phyloP scores from a whole-genome alignment of 2,888 invertebrate genomes.

The Apamea epomidion region DNA sequence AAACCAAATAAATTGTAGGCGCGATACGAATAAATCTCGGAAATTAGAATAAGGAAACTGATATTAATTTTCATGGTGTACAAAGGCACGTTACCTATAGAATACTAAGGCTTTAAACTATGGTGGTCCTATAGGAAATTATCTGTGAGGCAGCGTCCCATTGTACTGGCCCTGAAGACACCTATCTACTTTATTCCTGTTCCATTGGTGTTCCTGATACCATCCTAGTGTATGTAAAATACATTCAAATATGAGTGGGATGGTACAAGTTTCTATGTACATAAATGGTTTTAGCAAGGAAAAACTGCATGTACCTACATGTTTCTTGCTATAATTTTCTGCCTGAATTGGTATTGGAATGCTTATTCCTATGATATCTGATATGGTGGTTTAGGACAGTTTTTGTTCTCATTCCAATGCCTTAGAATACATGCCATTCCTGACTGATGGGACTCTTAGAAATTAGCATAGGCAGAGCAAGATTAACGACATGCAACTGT shows the following conservation, averaged over 20 bases:
- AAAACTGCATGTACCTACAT: constrained; percentile 38
- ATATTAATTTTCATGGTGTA: constrained; percentile 81
- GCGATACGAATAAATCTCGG: constrained; percentile 69
- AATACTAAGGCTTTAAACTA: constrained; percentile 79
- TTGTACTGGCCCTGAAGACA: constrained; percentile 73
- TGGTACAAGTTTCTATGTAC: constrained; percentile 60
- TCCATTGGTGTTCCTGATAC: constrained; percentile 74
- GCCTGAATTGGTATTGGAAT: constrained; percentile 34
- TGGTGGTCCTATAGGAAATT: constrained; percentile 76
- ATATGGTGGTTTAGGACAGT: constrained; percentile 7
- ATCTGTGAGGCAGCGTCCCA: constrained; percentile 73
- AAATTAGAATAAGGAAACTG: constrained; percentile 78
- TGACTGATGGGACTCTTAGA: constrained; percentile 23
- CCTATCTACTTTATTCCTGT: constrained; percentile 81
- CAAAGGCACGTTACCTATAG: constrained; percentile 70
- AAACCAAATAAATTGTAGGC: constrained; percentile 64
- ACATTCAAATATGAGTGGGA: constrained; percentile 80
- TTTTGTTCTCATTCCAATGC: constrained; percentile 17
- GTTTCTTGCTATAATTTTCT: constrained; percentile 18
- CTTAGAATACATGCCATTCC: constrained; percentile 6
- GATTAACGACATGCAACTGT: constrained; percentile 5
- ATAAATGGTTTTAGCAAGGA: constrained; percentile 42
- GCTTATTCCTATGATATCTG: constrained; percentile 43
- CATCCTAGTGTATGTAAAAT: constrained; percentile 82
- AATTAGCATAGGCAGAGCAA: constrained; percentile 18